These are phyloP conservation scores for Zootoca vivipara DNA, from an alignment of 2,113 vertebrate genomes.

Conservation along the genomic window DNA sequence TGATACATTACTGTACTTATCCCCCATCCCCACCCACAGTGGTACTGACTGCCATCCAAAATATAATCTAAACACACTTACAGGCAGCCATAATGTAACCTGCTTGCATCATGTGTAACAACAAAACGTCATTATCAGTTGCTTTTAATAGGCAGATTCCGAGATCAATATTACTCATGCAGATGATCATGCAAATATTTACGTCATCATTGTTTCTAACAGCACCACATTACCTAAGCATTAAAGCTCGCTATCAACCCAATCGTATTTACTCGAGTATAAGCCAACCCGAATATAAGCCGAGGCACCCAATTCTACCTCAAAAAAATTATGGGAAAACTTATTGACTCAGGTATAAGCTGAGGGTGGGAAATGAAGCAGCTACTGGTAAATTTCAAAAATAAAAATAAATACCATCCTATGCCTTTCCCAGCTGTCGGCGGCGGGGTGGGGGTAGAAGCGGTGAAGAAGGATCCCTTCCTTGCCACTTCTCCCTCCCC, in stretches of 20 bases:
- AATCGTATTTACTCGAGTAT: no score
- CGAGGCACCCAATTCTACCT: no score
- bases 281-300: no score
- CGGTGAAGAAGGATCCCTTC: no score
- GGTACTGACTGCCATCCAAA: background rate
- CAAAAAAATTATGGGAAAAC: no score
- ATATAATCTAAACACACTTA: background rate
- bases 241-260: background rate
- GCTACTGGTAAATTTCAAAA: no score
- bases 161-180: background rate
- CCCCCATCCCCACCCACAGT: background rate
- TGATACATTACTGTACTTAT: conserved; percentile 12
- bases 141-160: background rate
- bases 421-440: no score
- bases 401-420: no score
- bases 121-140: background rate
- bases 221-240: background rate
- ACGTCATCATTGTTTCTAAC: background rate
- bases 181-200: background rate
- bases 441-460: no score
- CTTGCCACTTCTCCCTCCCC: no score
- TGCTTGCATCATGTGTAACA: background rate
- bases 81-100: background rate
- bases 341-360: no score
- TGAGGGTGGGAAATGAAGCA: no score